Base-by-base conservation (phyloP, 2,113 vertebrate species). In the Eubucco bourcierii region DNA sequence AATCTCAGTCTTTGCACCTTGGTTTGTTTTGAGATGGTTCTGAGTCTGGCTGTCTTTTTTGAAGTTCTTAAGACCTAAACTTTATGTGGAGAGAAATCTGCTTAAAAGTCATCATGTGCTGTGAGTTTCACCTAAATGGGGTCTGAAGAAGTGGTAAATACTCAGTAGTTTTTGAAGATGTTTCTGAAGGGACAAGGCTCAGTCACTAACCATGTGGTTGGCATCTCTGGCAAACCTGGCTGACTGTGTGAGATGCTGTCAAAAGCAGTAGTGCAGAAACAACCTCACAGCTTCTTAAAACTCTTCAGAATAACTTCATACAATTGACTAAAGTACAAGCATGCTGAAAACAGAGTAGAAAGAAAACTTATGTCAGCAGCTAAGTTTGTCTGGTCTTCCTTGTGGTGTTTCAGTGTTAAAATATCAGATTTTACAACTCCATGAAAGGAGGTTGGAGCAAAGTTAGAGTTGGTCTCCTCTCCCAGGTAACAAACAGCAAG, bases 171-270 rank as follows among this genome's bases (percentile, higher is more conserved):
- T 27, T 37, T 53, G 73, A 41, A 64, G 23, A 28, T 61, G 34
- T 33, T 64, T 86, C 58, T 37, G 53, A 66, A 84, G 84, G 58
- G 31, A 8, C 41, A 17, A 41, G 28, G 44, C 28, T 70, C 31
- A 2, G 41, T 17, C 60, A 66, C 65, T 28, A 39, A 27, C 15
- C 0, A 0, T 29, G 25, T 58, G 2, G 0, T 47, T 2, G 1
- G 39, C 37, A 7, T 66, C 68, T 83, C 52, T 83, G 75, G 61
- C 61, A 41, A 47, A 64, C 15, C 67, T 47, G 50, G 34, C 79
- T 58, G n/a, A 23, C 2, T 16, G 10, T 24, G 28, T 7, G 33
- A 41, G 34, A 28, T 17, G 25, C 37, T 63, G 8, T 8, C 71
- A 58, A 34, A 44, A 65, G 28, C 5, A 73, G 33, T 13, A 31